Conservation (phyloP, 2,113 vertebrate species). For the Cephalopterus ornatus region DNA sequence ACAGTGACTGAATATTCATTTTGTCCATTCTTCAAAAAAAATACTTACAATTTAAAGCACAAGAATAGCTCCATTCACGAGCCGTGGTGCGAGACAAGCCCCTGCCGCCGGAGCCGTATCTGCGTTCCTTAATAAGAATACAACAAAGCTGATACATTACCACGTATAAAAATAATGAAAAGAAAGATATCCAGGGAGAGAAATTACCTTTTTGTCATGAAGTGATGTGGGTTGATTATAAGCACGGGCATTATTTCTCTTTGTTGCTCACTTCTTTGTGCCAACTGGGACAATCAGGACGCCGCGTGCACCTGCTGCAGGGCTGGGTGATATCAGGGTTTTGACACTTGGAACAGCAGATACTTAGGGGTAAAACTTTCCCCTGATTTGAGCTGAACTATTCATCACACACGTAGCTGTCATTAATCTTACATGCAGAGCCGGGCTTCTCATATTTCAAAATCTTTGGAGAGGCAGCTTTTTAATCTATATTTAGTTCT, state of each 20-base stretch:
- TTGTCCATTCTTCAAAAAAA: conserved; percentile 25
- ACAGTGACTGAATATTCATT: conserved; percentile 45
- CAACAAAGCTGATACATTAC: conserved; percentile 5
- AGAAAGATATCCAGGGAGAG: neutral
- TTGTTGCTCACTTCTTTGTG: neutral
- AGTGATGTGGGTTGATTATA: conserved; percentile 3
- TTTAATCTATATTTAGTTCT: conserved; percentile 80
- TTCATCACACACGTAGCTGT: conserved; percentile 59
- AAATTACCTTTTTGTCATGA: conserved; percentile 25
- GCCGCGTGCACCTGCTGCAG: neutral
- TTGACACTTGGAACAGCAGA: neutral
- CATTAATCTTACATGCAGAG: conserved; percentile 81
- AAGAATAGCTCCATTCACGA: conserved; percentile 44
- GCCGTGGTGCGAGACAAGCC: neutral
- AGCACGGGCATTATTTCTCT: neutral
- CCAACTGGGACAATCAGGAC: neutral
- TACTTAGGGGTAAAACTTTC: conserved; percentile 24
- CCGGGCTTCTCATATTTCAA: conserved; percentile 74
- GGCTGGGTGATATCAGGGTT: neutral
- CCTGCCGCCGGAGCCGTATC: neutral
- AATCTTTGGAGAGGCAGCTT: conserved; percentile 68
- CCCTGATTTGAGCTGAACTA: conserved; percentile 50
- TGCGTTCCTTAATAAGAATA: neutral
- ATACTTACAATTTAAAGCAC: neutral
- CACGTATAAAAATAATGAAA: neutral